Conservation (phyloP, 1,140 invertebrate species). For the Caenorhabditis latens region DNA sequence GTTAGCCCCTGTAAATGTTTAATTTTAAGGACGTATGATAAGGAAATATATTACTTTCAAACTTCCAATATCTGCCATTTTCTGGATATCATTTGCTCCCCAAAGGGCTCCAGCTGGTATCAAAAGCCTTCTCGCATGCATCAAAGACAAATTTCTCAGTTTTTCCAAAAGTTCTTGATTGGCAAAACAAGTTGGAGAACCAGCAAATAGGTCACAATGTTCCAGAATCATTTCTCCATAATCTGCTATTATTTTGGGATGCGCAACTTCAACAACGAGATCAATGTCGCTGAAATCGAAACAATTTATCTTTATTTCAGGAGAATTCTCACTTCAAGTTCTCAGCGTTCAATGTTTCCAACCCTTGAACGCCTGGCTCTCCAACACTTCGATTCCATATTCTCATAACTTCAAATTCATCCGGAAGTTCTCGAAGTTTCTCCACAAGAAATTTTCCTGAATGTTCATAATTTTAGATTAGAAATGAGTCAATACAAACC, state of each 20-base stretch:
- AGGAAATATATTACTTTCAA: conserved; percentile 78
- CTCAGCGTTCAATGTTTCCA: conserved; percentile 77
- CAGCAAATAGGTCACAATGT: conserved; percentile 80
- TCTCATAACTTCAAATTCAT: conserved; percentile 79
- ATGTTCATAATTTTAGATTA: conserved; percentile 64
- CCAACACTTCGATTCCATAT: conserved; percentile 81
- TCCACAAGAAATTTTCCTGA: conserved; percentile 80
- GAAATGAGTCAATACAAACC: conserved; percentile 75
- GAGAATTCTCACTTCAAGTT: conserved; percentile 76
- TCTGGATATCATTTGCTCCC: conserved; percentile 82
- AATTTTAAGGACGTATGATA: neutral
- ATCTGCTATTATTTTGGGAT: conserved; percentile 80
- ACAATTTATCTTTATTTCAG: neutral
- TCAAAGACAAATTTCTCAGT: conserved; percentile 73
- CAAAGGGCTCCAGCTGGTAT: conserved; percentile 82
- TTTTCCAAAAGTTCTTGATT: conserved; percentile 78
- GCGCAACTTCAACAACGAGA: conserved; percentile 82
- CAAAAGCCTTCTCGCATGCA: conserved; percentile 78
- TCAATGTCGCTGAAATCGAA: conserved; percentile 78
- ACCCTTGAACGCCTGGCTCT: conserved; percentile 69
- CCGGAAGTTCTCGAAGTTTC: conserved; percentile 73
- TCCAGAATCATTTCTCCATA: conserved; percentile 80
- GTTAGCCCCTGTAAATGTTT: conserved; percentile 79
- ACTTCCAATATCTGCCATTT: conserved; percentile 81
- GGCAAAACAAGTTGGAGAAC: conserved; percentile 81